Conservation (phyloP, 2,113 vertebrate species). For the Gobio gobio region DNA sequence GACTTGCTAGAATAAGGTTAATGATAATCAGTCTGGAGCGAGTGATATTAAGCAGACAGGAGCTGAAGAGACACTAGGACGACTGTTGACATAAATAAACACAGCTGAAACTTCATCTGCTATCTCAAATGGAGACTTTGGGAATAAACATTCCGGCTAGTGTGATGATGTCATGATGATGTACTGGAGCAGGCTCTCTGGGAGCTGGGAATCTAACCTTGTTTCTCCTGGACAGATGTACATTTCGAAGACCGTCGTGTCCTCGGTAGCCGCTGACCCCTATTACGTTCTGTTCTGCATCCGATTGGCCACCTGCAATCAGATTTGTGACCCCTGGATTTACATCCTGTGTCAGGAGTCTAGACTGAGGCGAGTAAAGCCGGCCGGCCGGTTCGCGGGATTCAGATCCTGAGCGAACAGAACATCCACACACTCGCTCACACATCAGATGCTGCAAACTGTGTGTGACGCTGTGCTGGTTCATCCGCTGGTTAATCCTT, state of each 20-base stretch:
- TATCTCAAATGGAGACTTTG: neutral
- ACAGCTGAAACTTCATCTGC: neutral
- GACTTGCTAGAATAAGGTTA: no score
- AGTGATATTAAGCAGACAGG: no score
- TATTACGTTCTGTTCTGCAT: slow-evolving; percentile 79
- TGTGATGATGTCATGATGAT: no score
- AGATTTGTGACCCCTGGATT: slow-evolving; percentile 95
- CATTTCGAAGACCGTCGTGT: slow-evolving; percentile 73
- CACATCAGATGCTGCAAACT: neutral
- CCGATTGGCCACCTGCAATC: slow-evolving; percentile 90
- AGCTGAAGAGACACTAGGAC: no score
- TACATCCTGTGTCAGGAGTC: slow-evolving; percentile 87
- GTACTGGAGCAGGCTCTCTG: neutral
- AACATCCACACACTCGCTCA: slow-evolving; percentile 29
- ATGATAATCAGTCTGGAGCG: no score
- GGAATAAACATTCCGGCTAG: neutral
- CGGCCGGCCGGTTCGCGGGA: neutral
- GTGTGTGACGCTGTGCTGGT: neutral
- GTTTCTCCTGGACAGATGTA: slow-evolving; percentile 77
- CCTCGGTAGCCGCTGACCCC: slow-evolving; percentile 37
- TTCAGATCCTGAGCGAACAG: slow-evolving; percentile 37
- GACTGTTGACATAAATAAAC: neutral
- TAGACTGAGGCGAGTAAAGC: slow-evolving; percentile 72
- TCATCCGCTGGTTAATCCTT: neutral
- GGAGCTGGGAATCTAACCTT: slow-evolving; percentile 14